phyloP scores from a whole-genome alignment of 2,113 vertebrate species.

The Mesoclemmys tuberculata region DNA sequence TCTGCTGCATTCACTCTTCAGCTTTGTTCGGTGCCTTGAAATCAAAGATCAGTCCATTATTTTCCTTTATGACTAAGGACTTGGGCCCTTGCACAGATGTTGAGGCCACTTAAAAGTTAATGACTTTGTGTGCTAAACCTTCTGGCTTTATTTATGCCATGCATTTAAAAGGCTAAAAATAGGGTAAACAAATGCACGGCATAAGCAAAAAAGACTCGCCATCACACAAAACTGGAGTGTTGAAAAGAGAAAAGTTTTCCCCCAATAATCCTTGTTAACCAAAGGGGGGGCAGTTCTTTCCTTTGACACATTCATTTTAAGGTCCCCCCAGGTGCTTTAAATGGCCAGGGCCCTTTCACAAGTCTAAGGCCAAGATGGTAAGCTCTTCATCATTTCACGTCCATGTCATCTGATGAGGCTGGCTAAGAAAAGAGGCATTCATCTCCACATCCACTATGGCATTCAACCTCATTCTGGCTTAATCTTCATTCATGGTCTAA shows the following conservation, averaged over 20 bases:
- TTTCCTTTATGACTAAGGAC: slow-evolving; percentile 45
- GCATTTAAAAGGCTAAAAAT: slow-evolving; percentile 44
- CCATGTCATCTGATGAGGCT: not conserved
- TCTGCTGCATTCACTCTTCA: slow-evolving; percentile 26
- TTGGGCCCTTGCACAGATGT: slow-evolving; percentile 14
- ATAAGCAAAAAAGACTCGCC: not conserved
- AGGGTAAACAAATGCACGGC: not conserved
- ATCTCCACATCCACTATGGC: not conserved
- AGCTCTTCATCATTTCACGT: slow-evolving; percentile 27
- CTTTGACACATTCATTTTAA: not conserved
- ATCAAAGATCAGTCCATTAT: slow-evolving; percentile 41
- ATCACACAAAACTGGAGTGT: not conserved
- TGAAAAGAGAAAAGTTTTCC: not conserved
- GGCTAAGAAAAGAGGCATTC: not conserved
- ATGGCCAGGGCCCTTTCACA: not conserved
- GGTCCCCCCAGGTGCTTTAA: not conserved
- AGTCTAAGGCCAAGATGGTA: not conserved
- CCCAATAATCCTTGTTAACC: not conserved
- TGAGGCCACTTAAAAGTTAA: slow-evolving; percentile 50
- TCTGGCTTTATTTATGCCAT: slow-evolving; percentile 36
- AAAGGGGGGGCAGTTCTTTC: not conserved
- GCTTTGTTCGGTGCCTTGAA: slow-evolving; percentile 55
- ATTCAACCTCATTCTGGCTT: not conserved
- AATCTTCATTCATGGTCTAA: slow-evolving; percentile 10
- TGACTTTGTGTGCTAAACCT: slow-evolving; percentile 28